Percentiles rank a stretch among this genome's conserved stretches.
phyloP scores from a whole-genome alignment of 37 sponge, comb jelly and placozoan genomes.

The Diacarnus erythraeanus region DNA sequence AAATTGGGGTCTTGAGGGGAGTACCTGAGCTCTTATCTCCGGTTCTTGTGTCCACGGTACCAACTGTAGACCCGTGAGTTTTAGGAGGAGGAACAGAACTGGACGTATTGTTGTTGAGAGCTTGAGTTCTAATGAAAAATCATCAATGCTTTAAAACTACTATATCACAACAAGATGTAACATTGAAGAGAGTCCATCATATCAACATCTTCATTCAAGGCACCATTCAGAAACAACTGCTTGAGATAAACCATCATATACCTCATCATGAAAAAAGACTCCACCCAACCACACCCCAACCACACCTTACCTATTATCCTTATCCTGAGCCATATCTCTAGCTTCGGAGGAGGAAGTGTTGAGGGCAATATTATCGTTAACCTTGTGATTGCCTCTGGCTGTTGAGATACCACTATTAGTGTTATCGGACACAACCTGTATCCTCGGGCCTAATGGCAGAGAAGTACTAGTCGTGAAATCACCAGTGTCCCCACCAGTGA shows the following conservation, averaged over 20 bases:
- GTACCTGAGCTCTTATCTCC: too few species aligned
- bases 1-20: too few species aligned
- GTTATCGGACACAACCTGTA: not conserved
- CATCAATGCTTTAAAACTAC: too few species aligned
- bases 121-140: too few species aligned
- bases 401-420: not conserved
- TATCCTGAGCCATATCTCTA: conserved; percentile 18
- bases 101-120: too few species aligned
- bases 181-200: too few species aligned
- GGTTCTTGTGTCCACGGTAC: too few species aligned
- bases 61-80: too few species aligned
- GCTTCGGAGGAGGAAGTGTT: conserved; percentile 7
- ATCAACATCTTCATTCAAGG: not conserved
- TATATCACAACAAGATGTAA: too few species aligned
- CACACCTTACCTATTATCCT: conserved; percentile 1
- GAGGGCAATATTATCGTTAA: not conserved
- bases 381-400: not conserved
- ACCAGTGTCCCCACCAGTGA: not conserved
- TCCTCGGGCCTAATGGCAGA: not conserved
- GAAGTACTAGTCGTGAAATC: not conserved
- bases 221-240: not conserved
- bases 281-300: conserved; percentile 3
- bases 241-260: not conserved
- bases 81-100: too few species aligned
- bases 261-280: not conserved